Evolutionary conservation across 2,888 invertebrate species (phyloP).

Genomic region (Campoplex capitator): DNA sequence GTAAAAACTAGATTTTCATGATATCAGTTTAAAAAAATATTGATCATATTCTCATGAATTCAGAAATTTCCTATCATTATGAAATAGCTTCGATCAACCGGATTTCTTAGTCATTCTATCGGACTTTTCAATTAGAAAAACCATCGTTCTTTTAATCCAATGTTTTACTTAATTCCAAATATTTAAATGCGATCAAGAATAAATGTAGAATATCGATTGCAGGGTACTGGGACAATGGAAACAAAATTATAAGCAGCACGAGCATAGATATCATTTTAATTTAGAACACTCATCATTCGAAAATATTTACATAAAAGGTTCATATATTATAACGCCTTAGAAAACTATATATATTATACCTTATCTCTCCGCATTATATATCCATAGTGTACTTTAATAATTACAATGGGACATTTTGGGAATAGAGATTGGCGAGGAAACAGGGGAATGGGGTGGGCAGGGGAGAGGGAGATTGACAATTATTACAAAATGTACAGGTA

Average conservation of each 20-base stretch:
- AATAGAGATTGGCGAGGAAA: neutral
- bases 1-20: too few relatives aligned
- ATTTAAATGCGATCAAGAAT: neutral
- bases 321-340: conserved; percentile 82
- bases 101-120: too few relatives aligned
- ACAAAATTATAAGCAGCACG: conserved; percentile 67
- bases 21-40: too few relatives aligned
- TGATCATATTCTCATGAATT: too few relatives aligned
- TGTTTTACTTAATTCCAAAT: too few relatives aligned
- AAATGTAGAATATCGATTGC: neutral
- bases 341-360: conserved; percentile 78
- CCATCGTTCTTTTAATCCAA: too few relatives aligned
- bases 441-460: neutral
- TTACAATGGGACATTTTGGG: conserved; percentile 79
- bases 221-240: conserved; percentile 21
- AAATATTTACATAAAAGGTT: conserved; percentile 82
- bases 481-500: conserved; percentile 83
- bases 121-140: too few relatives aligned
- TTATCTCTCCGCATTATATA: conserved; percentile 69
- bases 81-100: too few relatives aligned
- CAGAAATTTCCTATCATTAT: too few relatives aligned
- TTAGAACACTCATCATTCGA: conserved; percentile 82
- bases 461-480: conserved; percentile 63
- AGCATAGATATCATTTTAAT: conserved; percentile 83
- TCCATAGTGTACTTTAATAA: conserved; percentile 68